phyloP scores from a whole-genome alignment of 2,888 invertebrate species.

The Xanthia togata region DNA sequence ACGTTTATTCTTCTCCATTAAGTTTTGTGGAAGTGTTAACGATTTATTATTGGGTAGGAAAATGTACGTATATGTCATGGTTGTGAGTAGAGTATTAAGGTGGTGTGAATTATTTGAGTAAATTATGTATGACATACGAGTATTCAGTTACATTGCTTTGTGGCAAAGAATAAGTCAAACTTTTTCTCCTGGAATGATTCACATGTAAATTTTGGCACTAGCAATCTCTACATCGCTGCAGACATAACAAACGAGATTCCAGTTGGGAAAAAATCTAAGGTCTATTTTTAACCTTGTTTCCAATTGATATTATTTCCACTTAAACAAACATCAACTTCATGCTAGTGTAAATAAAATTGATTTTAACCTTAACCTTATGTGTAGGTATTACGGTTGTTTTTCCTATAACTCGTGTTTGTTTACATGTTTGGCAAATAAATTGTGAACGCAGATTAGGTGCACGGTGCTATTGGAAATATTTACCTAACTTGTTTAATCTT shows the following conservation, averaged over 20 bases:
- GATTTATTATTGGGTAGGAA: constrained; percentile 12
- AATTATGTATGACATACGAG: background rate
- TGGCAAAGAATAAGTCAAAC: background rate
- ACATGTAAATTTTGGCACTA: background rate
- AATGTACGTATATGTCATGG: background rate
- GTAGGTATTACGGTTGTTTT: too few species aligned
- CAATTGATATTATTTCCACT: too few species aligned
- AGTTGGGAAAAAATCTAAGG: too few species aligned
- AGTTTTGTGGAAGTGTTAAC: constrained; percentile 20
- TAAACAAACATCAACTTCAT: too few species aligned
- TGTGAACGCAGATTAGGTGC: too few species aligned
- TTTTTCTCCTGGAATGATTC: background rate
- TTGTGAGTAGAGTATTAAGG: background rate
- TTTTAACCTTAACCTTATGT: too few species aligned
- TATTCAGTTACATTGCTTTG: background rate
- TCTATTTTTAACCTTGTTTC: too few species aligned
- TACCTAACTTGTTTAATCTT: background rate
- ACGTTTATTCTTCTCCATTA: constrained; percentile 52
- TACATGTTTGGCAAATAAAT: too few species aligned
- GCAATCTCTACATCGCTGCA: background rate
- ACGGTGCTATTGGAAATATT: background rate
- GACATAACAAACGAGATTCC: background rate
- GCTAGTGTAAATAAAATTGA: too few species aligned
- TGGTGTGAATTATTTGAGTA: background rate
- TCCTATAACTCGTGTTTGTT: too few species aligned